Percentiles rank a stretch among this genome's conserved stretches.
phyloP scores from a whole-genome alignment of 1,140 invertebrate genomes.

The Ctenoplectra terminalis region DNA sequence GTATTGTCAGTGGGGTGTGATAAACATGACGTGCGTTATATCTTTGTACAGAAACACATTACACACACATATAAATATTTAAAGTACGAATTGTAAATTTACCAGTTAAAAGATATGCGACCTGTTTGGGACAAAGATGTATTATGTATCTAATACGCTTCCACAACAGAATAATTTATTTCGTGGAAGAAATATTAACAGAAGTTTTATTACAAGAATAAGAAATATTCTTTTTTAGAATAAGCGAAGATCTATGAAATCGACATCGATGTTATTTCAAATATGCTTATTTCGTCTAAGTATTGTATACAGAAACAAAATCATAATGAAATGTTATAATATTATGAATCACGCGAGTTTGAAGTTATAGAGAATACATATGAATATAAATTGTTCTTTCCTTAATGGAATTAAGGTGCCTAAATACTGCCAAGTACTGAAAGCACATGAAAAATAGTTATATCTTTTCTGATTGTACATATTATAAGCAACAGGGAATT shows the following conservation, averaged over 20 bases:
- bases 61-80: not conserved
- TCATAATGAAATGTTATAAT: slow-evolving; percentile 37
- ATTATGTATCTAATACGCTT: slow-evolving; percentile 24
- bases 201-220: slow-evolving; percentile 11
- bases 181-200: slow-evolving; percentile 12
- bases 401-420: slow-evolving; percentile 46
- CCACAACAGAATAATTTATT: slow-evolving; percentile 30
- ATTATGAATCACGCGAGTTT: slow-evolving; percentile 7
- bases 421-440: slow-evolving; percentile 53
- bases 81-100: slow-evolving; percentile 34
- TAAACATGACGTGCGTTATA: slow-evolving; percentile 16
- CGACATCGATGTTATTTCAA: slow-evolving; percentile 22
- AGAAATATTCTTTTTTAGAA: slow-evolving; percentile 3
- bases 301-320: slow-evolving; percentile 16
- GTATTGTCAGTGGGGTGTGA: slow-evolving; percentile 17
- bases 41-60: slow-evolving; percentile 15
- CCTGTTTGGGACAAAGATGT: not conserved
- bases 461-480: slow-evolving; percentile 49
- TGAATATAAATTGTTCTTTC: slow-evolving; percentile 40
- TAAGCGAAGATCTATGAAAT: slow-evolving; percentile 3
- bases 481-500: slow-evolving; percentile 21
- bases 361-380: not conserved
- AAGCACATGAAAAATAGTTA: slow-evolving; percentile 36
- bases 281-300: slow-evolving; percentile 11
- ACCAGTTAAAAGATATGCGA: slow-evolving; percentile 3